Base-by-base conservation (phyloP, 2,888 invertebrate species). In the Andricus curvator region DNA sequence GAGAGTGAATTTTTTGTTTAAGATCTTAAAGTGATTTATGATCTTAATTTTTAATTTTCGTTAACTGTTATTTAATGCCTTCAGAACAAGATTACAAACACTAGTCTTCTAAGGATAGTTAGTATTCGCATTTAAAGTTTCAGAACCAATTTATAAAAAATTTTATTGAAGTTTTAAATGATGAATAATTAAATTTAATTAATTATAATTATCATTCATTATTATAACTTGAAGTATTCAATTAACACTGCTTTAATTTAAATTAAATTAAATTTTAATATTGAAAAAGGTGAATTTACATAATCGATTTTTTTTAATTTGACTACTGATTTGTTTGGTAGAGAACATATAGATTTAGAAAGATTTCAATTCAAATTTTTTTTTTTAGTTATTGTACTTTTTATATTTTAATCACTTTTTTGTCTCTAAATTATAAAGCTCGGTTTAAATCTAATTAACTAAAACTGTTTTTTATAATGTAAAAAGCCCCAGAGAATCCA, bases 81-180 rank as follows among this genome's bases (percentile, higher is more conserved):
- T 89, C 85, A 86, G 86, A 89, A 87, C 87, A 88, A 87, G 84
- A 85, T 84, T 85, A 89, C 78, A 87, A 89, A 88, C 89, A 88
- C 88, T 88, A 87, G 87, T 89, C 86, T 85, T 87, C 87, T 37
- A 89, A 87, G 88, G 89, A 86, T 89, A 89, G 88, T 90, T 90
- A 89, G 90, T 89, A 89, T 86, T 89, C 85, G 84, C 85, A 84
- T 86, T 82, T 78, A 66, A 60, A 78, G 77, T 76, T 84, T 82
- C 77, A 79, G 80, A 74, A 78, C 37, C 83, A 80, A 79, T 74
- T 81, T 60, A 78, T 76, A 41, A 76, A 79, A 56, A 33, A 22
- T 11, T 37, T 74, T 20, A 20, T 67, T 67, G 4, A 67, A 8
- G 13, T 25, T 48, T 25, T 29, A 33, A 70, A 17, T 25, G 4